A percentile compares a stretch with the other conserved stretches of the same genome.
These are phyloP conservation scores for Sterrhoptilus dennistouni DNA, from an alignment of 2,113 vertebrate species.

Conservation along the genomic window DNA sequence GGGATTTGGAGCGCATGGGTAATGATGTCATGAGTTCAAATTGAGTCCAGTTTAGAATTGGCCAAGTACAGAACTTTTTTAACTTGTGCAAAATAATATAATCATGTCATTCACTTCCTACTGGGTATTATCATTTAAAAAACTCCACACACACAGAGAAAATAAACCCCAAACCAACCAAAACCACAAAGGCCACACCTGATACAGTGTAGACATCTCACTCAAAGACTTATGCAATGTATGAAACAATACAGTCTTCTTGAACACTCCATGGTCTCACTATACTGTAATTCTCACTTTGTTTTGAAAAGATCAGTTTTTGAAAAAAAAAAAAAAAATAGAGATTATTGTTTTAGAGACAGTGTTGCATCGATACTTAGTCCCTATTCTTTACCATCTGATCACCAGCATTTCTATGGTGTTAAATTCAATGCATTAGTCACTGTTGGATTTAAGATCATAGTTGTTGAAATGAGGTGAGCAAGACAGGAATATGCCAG, in stretches of 20 bases:
- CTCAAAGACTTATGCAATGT: background rate
- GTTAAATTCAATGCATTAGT: background rate
- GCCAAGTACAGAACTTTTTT: background rate
- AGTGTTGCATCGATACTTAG: background rate
- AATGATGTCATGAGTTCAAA: background rate
- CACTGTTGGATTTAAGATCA: background rate
- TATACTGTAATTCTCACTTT: background rate
- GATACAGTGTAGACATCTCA: background rate
- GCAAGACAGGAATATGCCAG: background rate
- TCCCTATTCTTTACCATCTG: background rate
- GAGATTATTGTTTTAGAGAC: background rate
- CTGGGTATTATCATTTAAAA: background rate
- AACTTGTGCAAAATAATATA: background rate
- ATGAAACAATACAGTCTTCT: background rate
- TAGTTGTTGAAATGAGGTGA: background rate
- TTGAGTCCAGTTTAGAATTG: background rate
- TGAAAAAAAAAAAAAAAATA: background rate
- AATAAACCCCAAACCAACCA: background rate
- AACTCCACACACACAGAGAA: accelerated
- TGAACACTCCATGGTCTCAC: background rate
- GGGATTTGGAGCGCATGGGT: background rate
- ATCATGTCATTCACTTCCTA: background rate
- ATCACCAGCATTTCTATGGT: background rate
- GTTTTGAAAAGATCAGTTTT: background rate
- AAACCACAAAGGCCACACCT: background rate